Conservation (phyloP, 2,797 vertebrate genomes). For the Darevskia nairensis region DNA sequence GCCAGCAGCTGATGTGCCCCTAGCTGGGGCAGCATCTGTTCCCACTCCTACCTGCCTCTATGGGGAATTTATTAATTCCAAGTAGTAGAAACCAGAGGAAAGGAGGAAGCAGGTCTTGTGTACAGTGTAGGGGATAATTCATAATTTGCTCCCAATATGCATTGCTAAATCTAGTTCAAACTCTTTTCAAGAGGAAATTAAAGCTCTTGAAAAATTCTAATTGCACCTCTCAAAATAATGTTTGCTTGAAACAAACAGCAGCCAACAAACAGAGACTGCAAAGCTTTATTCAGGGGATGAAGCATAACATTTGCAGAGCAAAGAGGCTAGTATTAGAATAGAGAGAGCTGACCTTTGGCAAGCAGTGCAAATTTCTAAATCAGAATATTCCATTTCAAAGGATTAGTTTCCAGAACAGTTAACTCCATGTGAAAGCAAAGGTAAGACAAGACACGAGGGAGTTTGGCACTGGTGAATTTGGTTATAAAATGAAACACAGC, state of each 20-base stretch:
- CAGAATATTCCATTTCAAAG: conserved; percentile 46
- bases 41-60: no score
- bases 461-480: background rate
- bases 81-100: background rate
- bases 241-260: conserved; percentile 74
- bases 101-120: background rate
- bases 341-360: conserved; percentile 66
- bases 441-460: background rate
- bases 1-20: no score
- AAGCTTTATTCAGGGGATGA: conserved; percentile 67
- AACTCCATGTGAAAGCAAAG: conserved; percentile 64
- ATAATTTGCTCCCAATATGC: background rate
- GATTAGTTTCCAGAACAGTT: conserved; percentile 62
- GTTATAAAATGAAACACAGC: conserved; percentile 5
- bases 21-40: no score
- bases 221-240: conserved; percentile 54
- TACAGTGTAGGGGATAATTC: background rate
- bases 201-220: conserved; percentile 60
- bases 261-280: conserved; percentile 51
- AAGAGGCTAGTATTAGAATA: conserved; percentile 56
- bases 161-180: conserved; percentile 54
- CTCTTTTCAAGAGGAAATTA: conserved; percentile 28
- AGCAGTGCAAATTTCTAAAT: conserved; percentile 56
- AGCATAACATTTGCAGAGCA: conserved; percentile 70
- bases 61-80: background rate